These are phyloP conservation scores for Cephus rjabovi DNA, from an alignment of 2,888 invertebrate genomes.

Conservation along the genomic window DNA sequence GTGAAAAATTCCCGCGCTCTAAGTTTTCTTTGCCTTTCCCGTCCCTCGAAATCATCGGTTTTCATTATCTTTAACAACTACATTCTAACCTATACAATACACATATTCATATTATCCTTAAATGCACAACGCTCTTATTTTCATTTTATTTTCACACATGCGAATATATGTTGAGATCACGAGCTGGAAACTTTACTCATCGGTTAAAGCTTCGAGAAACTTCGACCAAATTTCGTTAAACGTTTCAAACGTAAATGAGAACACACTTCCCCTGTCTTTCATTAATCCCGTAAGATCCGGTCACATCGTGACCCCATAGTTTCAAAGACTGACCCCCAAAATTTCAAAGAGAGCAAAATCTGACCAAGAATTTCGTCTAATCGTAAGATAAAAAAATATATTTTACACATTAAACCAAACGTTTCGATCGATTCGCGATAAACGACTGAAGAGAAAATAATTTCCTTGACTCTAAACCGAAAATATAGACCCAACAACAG, in stretches of 20 bases:
- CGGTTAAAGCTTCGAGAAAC: slow-evolving; percentile 37
- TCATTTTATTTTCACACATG: slow-evolving; percentile 33
- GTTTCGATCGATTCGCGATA: not conserved
- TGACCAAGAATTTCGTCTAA: not conserved
- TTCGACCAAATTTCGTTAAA: slow-evolving; percentile 21
- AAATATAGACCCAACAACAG: not conserved
- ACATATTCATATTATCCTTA: slow-evolving; percentile 10
- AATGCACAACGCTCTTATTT: slow-evolving; percentile 12
- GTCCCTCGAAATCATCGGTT: not conserved
- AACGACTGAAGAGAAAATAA: not conserved
- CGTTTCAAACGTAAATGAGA: slow-evolving; percentile 18
- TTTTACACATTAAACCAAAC: not conserved
- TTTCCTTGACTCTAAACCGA: not conserved
- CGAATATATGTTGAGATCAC: slow-evolving; percentile 56
- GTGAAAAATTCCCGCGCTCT: no score
- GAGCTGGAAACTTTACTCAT: slow-evolving; percentile 52
- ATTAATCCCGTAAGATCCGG: slow-evolving; percentile 12
- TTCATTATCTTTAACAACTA: not conserved
- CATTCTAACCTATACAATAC: slow-evolving; percentile 3
- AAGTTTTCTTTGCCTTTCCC: not conserved
- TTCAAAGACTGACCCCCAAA: slow-evolving; percentile 13
- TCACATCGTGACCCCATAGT: not conserved
- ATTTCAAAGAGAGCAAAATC: not conserved
- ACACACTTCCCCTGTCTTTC: slow-evolving; percentile 2
- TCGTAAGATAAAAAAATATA: not conserved